phyloP scores from a whole-genome alignment of 2,888 invertebrate species.

The Meiosimyza platycephala region DNA sequence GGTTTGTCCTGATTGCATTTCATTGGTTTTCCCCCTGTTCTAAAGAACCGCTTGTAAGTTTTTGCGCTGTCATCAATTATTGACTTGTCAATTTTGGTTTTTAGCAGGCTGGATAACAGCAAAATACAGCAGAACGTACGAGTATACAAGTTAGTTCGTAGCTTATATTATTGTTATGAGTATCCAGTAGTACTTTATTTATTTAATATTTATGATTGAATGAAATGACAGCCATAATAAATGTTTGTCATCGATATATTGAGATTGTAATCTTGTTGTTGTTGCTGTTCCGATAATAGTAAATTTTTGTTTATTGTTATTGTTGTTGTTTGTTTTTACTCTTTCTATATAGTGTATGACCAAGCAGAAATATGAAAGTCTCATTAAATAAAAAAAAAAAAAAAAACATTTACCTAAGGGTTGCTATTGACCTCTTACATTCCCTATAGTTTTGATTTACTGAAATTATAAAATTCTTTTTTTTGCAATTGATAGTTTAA shows the following conservation, averaged over 20 bases:
- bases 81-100: conserved; percentile 20
- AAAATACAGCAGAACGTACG: not conserved
- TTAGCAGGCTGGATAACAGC: not conserved
- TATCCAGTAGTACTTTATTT: conserved; percentile 35
- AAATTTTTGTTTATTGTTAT: not conserved
- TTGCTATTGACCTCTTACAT: not conserved
- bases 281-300: not conserved
- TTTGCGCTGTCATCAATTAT: conserved; percentile 23
- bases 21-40: not conserved
- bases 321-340: not conserved
- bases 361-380: not conserved
- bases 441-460: too few species aligned
- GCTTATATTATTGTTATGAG: too few species aligned
- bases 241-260: conserved; percentile 10
- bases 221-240: conserved; percentile 45
- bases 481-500: too few species aligned
- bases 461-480: too few species aligned
- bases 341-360: not conserved
- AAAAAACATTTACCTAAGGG: not conserved
- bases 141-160: too few species aligned
- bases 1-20: not conserved
- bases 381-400: not conserved
- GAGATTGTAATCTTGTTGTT: not conserved
- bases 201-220: conserved; percentile 51
- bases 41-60: not conserved